Conservation (phyloP, 1,140 invertebrate genomes). For the Stegodyphus dumicola region DNA sequence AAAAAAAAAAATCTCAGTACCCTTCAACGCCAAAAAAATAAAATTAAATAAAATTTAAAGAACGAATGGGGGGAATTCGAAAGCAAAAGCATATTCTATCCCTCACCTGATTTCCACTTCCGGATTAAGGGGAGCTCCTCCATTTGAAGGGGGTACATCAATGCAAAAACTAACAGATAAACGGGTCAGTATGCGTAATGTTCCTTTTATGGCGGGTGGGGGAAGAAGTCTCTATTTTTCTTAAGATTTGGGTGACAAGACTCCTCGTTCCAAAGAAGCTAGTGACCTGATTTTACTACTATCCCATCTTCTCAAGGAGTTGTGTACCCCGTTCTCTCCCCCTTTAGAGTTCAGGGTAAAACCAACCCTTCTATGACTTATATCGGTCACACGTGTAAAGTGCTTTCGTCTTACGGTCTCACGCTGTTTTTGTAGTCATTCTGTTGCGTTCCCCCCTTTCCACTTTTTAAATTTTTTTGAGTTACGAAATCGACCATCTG, state of each 20-base stretch:
- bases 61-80: constrained; percentile 6
- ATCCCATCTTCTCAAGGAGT: neutral
- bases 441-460: too few species aligned
- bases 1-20: neutral
- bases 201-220: too few species aligned
- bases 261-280: constrained; percentile 24
- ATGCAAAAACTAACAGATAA: neutral
- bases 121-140: constrained; percentile 2
- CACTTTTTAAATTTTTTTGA: too few species aligned
- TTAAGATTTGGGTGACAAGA: constrained; percentile 26
- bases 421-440: constrained; percentile 27
- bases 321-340: constrained; percentile 1
- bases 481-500: too few species aligned
- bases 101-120: constrained; percentile 52
- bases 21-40: neutral
- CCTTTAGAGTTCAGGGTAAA: constrained; percentile 44
- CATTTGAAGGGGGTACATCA: neutral
- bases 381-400: constrained; percentile 45
- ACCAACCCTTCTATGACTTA: constrained; percentile 28
- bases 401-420: constrained; percentile 8
- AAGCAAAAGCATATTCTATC: constrained; percentile 42
- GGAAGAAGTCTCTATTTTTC: too few species aligned
- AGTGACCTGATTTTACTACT: constrained; percentile 26
- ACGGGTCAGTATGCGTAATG: constrained; percentile 30
- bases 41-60: neutral